Conservation (phyloP, 2,888 invertebrate species). For the Conus canariensis region DNA sequence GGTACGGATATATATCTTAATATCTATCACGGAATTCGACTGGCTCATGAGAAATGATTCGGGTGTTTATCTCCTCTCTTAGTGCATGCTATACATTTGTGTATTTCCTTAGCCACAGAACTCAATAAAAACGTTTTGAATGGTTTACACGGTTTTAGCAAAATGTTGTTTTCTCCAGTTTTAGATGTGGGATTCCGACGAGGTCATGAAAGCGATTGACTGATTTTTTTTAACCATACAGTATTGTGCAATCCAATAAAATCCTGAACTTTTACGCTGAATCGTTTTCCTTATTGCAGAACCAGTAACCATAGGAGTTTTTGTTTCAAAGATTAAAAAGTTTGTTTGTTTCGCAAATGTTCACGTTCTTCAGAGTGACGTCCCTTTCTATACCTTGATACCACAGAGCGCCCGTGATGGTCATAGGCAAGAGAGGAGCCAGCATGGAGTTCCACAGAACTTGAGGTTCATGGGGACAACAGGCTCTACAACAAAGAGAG, state of each 20-base stretch:
- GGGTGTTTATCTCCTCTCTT: no score
- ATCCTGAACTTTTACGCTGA: neutral
- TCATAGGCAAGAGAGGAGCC: conserved; percentile 69
- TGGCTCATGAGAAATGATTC: no score
- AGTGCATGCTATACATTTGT: no score
- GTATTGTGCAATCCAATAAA: neutral
- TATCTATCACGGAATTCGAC: neutral
- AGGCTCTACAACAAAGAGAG: neutral
- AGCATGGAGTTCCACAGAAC: conserved; percentile 76
- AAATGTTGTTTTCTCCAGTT: neutral
- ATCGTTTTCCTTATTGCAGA: neutral
- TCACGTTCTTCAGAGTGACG: no score
- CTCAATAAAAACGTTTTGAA: no score
- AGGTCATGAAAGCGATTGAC: neutral
- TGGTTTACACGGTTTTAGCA: neutral
- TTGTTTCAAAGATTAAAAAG: no score
- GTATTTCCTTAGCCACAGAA: no score
- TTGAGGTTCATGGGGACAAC: conserved; percentile 32
- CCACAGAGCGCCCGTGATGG: conserved; percentile 75
- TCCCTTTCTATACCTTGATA: conserved; percentile 69
- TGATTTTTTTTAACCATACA: no score
- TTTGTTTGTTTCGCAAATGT: no score
- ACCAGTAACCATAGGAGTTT: neutral
- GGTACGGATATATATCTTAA: neutral
- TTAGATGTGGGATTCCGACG: neutral